Percentiles rank a stretch among this genome's conserved stretches.
Conservation (phyloP, 2,888 invertebrate genomes). For the Pyrgus malvae region DNA sequence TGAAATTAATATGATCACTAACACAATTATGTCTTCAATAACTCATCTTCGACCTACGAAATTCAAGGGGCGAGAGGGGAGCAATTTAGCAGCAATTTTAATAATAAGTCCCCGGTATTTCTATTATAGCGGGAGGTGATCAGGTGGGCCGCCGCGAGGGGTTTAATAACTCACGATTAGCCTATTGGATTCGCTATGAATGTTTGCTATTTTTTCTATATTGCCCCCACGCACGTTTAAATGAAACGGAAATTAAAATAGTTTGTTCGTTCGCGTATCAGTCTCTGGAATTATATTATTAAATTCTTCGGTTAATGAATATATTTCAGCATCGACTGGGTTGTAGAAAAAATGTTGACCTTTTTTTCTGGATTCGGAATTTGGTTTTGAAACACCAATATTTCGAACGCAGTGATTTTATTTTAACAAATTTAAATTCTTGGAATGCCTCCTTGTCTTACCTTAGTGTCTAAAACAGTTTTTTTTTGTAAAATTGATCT, state of each 20-base stretch:
- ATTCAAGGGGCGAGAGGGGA: slow-evolving; percentile 71
- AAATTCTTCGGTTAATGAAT: slow-evolving; percentile 39
- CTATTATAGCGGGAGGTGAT: slow-evolving; percentile 80
- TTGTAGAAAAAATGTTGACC: too few species aligned
- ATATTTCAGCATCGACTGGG: slow-evolving; percentile 28
- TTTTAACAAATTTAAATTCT: too few species aligned
- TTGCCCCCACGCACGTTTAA: slow-evolving; percentile 60
- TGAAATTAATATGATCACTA: slow-evolving; percentile 21
- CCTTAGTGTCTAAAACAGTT: too few species aligned
- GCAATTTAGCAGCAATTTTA: slow-evolving; percentile 82
- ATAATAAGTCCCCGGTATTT: slow-evolving; percentile 82
- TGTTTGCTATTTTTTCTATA: slow-evolving; percentile 81
- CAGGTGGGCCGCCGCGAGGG: slow-evolving; percentile 74
- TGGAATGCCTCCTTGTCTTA: too few species aligned
- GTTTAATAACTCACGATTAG: slow-evolving; percentile 81
- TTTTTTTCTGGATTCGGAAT: too few species aligned
- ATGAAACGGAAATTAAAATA: slow-evolving; percentile 64
- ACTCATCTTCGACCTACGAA: slow-evolving; percentile 65
- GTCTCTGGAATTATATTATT: slow-evolving; percentile 42
- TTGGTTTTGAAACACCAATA: too few species aligned
- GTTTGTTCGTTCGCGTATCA: slow-evolving; percentile 47
- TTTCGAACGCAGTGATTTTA: too few species aligned
- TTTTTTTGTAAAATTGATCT: too few species aligned
- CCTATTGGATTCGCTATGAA: slow-evolving; percentile 80
- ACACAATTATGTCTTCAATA: slow-evolving; percentile 43